These are phyloP conservation scores for Pimephales promelas DNA, from an alignment of 2,113 vertebrate genomes.

Conservation along the genomic window DNA sequence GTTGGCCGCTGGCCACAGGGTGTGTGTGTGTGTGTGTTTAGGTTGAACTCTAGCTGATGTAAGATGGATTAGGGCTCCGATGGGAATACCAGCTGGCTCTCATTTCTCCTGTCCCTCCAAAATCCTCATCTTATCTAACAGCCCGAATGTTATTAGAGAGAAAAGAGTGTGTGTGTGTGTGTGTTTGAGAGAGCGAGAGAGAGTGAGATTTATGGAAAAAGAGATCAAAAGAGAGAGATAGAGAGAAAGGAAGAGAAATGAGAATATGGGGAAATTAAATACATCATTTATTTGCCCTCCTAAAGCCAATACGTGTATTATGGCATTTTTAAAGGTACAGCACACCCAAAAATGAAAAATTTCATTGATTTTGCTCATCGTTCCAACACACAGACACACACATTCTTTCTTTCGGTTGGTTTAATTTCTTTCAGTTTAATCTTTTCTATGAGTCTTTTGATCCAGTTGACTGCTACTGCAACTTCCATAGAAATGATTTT, in stretches of 20 bases:
- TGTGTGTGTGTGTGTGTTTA: slow-evolving; percentile 25
- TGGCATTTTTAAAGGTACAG: background rate
- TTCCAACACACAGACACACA: background rate
- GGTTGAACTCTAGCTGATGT: slow-evolving; percentile 41
- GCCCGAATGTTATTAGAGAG: slow-evolving; percentile 18
- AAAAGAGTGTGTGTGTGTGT: background rate
- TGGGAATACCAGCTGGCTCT: slow-evolving; percentile 44
- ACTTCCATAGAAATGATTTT: background rate
- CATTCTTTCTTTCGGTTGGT: background rate
- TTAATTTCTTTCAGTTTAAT: background rate
- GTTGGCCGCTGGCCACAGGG: slow-evolving; percentile 35
- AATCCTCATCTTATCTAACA: slow-evolving; percentile 39
- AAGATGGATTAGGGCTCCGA: slow-evolving; percentile 26
- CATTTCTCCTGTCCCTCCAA: slow-evolving; percentile 31
- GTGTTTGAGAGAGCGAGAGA: background rate
- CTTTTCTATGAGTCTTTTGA: background rate
- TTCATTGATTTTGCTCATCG: background rate
- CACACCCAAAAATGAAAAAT: background rate
- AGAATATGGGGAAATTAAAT: slow-evolving; percentile 25
- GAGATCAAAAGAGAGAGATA: slow-evolving; percentile 3
- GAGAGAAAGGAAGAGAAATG: slow-evolving; percentile 9
- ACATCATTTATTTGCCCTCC: slow-evolving; percentile 20
- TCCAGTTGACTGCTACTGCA: background rate
- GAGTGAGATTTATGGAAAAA: slow-evolving; percentile 34
- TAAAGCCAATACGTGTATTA: background rate